Evolutionary conservation across 2,888 invertebrate species (phyloP).

Genomic region (Drosophila percnosoma): DNA sequence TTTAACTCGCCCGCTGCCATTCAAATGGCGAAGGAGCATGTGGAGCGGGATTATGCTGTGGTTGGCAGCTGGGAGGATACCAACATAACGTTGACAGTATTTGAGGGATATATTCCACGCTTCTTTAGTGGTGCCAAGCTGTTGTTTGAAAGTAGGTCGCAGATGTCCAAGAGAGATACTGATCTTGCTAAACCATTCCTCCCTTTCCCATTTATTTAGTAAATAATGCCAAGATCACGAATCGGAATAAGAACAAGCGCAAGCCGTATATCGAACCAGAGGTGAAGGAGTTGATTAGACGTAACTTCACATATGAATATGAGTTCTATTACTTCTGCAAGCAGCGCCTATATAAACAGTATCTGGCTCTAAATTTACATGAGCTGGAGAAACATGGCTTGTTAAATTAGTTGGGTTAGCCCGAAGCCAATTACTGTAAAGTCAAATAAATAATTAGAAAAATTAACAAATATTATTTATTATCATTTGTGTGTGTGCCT

Average conservation of each 20-base stretch:
- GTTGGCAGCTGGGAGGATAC: slow-evolving; percentile 95
- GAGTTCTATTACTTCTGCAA: slow-evolving; percentile 95
- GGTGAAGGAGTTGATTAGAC: slow-evolving; percentile 88
- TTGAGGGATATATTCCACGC: slow-evolving; percentile 92
- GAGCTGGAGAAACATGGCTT: slow-evolving; percentile 65
- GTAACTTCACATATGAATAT: slow-evolving; percentile 93
- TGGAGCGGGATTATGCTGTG: slow-evolving; percentile 93
- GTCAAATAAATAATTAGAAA: not conserved
- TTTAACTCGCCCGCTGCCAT: slow-evolving; percentile 93
- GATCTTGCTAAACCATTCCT: not conserved
- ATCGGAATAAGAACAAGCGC: slow-evolving; percentile 92
- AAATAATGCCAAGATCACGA: slow-evolving; percentile 61
- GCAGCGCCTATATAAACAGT: slow-evolving; percentile 92
- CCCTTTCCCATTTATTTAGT: slow-evolving; percentile 43
- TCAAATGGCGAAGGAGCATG: slow-evolving; percentile 92
- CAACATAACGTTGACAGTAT: slow-evolving; percentile 92
- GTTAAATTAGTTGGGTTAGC: slow-evolving; percentile 36
- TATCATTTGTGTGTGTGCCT: slow-evolving; percentile 3
- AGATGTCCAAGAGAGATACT: not conserved
- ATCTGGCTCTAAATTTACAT: slow-evolving; percentile 86
- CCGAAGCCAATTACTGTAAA: not conserved
- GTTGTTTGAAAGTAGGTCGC: slow-evolving; percentile 71
- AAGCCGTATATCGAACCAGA: slow-evolving; percentile 87
- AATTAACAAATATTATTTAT: not conserved
- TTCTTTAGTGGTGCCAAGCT: slow-evolving; percentile 90